Conservation (phyloP, 2,113 vertebrate genomes). For the Python bivittatus region DNA sequence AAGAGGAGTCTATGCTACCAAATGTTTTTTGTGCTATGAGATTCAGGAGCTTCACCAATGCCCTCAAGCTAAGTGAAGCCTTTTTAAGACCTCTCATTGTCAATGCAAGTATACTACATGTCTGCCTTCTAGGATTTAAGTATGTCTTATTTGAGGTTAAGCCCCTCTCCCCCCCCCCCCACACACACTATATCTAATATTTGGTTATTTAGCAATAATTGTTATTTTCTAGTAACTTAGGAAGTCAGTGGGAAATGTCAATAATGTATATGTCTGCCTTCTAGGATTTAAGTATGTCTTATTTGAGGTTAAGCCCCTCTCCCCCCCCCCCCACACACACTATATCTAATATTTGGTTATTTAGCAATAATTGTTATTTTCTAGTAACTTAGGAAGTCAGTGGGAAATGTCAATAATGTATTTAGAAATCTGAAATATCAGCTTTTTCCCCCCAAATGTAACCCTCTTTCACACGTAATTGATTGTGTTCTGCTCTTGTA, state of each 20-base stretch:
- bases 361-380: not conserved
- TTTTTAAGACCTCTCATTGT: not conserved
- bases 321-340: too few relatives aligned
- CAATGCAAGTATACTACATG: not conserved
- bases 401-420: not conserved
- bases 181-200: not conserved
- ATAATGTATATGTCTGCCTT: too few relatives aligned
- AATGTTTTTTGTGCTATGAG: not conserved
- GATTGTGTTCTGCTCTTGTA: not conserved
- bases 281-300: not conserved
- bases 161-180: too few relatives aligned
- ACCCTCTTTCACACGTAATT: not conserved
- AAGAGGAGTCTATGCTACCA: not conserved
- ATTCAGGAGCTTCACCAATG: not conserved
- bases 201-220: not conserved
- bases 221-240: not conserved
- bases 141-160: not conserved
- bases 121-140: not conserved
- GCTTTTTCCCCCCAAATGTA: not conserved
- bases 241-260: not conserved
- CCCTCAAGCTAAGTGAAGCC: not conserved
- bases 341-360: not conserved
- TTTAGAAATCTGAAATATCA: not conserved
- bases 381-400: not conserved
- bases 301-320: not conserved